phyloP scores from a whole-genome alignment of 2,888 invertebrate species.

The Zaprionus bogoriensis region DNA sequence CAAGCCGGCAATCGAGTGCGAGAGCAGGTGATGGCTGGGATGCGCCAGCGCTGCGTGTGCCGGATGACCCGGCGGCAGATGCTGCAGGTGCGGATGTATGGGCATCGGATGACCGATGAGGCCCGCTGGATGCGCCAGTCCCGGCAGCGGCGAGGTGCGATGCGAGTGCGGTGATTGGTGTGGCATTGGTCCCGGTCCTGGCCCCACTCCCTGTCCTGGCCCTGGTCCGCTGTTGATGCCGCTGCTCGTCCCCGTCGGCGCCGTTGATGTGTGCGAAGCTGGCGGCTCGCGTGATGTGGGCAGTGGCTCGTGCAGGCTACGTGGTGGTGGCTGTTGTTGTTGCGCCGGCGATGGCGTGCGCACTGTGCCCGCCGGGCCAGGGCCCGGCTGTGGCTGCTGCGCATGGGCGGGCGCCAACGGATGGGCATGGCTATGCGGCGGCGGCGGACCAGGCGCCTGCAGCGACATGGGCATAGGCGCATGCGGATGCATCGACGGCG shows the following conservation, averaged over 20 bases:
- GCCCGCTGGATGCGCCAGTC: constrained; percentile 77
- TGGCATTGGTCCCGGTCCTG: constrained; percentile 53
- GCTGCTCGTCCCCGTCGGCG: constrained; percentile 48
- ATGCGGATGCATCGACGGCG: constrained; percentile 82
- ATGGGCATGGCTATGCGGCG: constrained; percentile 69
- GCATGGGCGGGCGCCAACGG: constrained; percentile 68
- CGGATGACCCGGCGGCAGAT: constrained; percentile 79
- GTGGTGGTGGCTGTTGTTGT: constrained; percentile 69
- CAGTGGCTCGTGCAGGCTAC: constrained; percentile 69
- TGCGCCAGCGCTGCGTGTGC: constrained; percentile 80
- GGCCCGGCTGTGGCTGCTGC: constrained; percentile 65
- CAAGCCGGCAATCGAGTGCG: constrained; percentile 79
- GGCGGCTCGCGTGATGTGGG: constrained; percentile 64
- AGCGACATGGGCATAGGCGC: constrained; percentile 80
- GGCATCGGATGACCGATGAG: constrained; percentile 82
- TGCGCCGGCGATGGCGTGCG: constrained; percentile 82
- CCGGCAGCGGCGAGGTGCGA: constrained; percentile 81
- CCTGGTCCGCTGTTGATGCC: constrained; percentile 29
- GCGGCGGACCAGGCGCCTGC: constrained; percentile 78
- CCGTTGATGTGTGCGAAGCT: constrained; percentile 66
- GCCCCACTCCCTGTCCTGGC: constrained; percentile 40
- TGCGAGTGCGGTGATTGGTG: constrained; percentile 79
- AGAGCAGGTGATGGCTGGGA: constrained; percentile 82
- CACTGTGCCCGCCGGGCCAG: constrained; percentile 67
- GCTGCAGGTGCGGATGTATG: constrained; percentile 81